phyloP scores from a whole-genome alignment of 2,113 vertebrate species.

The Entelurus aequoreus region DNA sequence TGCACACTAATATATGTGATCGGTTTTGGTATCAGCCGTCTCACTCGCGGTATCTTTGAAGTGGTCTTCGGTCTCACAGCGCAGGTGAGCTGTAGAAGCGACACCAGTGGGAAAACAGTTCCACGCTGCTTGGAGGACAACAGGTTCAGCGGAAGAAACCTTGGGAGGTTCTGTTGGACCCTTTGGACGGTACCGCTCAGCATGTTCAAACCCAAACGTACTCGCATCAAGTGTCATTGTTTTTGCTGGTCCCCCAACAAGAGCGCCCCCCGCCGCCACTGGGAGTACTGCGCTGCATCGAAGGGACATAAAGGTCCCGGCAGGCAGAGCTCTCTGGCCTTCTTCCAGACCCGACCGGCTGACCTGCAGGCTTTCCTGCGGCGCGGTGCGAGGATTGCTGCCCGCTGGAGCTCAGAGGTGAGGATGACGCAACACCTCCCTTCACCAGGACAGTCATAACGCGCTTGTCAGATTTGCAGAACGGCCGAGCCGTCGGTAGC shows the following conservation, averaged over 20 bases:
- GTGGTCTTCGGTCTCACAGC: slow-evolving; percentile 1
- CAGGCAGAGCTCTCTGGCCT: slow-evolving; percentile 49
- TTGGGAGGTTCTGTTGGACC: slow-evolving; percentile 12
- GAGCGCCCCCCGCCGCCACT: slow-evolving; percentile 16
- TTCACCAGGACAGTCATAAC: neutral
- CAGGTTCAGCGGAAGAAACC: slow-evolving; percentile 3
- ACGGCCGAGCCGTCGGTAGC: slow-evolving; percentile 45
- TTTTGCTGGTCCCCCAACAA: neutral
- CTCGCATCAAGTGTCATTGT: neutral
- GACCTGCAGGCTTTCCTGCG: slow-evolving; percentile 24
- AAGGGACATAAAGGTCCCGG: slow-evolving; percentile 42
- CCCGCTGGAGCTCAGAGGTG: slow-evolving; percentile 69
- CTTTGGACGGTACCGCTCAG: slow-evolving; percentile 19
- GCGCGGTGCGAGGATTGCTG: slow-evolving; percentile 23
- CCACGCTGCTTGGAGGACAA: neutral
- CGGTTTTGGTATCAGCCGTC: no score
- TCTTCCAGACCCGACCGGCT: slow-evolving; percentile 25
- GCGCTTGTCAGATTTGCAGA: slow-evolving; percentile 51
- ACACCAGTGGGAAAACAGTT: slow-evolving; percentile 3
- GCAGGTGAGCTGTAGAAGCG: neutral
- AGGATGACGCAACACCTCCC: no score
- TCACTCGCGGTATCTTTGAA: neutral
- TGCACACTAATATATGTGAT: no score
- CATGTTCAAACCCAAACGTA: no score
- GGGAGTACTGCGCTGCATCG: slow-evolving; percentile 37